Evolutionary conservation across 1,140 invertebrate genomes (phyloP).

Genomic region (Dendrolimus kikuchii): DNA sequence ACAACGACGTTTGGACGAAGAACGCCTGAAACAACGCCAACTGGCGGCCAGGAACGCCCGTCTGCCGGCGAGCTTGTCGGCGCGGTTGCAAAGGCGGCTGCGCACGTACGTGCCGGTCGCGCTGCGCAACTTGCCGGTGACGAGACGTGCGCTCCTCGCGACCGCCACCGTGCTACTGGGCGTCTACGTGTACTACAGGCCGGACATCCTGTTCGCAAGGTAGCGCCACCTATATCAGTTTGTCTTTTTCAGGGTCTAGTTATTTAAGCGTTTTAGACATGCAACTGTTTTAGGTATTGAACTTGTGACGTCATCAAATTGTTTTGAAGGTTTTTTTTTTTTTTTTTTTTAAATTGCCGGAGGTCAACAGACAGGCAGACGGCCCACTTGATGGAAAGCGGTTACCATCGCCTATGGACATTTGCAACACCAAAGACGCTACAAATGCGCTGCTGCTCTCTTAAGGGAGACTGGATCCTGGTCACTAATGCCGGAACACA

Average conservation of each 20-base stretch:
- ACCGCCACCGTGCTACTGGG: slow-evolving; percentile 71
- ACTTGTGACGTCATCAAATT: too few relatives aligned
- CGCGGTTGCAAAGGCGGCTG: slow-evolving; percentile 18
- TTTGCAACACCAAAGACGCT: too few relatives aligned
- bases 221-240: slow-evolving; percentile 59
- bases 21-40: slow-evolving; percentile 55
- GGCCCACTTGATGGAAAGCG: too few relatives aligned
- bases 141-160: slow-evolving; percentile 62
- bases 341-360: too few relatives aligned
- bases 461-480: too few relatives aligned
- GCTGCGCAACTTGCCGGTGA: slow-evolving; percentile 22
- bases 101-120: slow-evolving; percentile 17
- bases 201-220: slow-evolving; percentile 54
- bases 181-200: slow-evolving; percentile 69
- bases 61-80: slow-evolving; percentile 10
- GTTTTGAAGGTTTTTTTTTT: too few relatives aligned
- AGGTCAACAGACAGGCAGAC: too few relatives aligned
- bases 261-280: not conserved
- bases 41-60: slow-evolving; percentile 24
- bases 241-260: slow-evolving; percentile 48
- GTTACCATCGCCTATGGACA: too few relatives aligned
- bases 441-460: too few relatives aligned
- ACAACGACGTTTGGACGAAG: slow-evolving; percentile 65
- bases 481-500: too few relatives aligned
- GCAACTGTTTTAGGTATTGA: too few relatives aligned